Base-by-base conservation (phyloP, 2,888 invertebrate genomes). In the Coelopa pilipes region DNA sequence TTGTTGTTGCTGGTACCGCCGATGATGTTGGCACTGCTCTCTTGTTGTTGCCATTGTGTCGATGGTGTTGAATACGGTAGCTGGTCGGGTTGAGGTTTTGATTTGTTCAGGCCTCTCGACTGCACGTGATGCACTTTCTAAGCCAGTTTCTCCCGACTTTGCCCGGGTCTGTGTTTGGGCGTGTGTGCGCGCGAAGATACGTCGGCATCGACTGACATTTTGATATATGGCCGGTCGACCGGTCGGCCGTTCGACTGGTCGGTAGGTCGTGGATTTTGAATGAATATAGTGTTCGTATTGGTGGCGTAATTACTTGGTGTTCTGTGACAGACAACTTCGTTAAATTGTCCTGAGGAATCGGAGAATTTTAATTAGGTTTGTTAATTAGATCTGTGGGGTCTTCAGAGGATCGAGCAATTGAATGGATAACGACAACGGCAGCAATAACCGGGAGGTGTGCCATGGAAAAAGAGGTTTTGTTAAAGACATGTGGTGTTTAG, bases 31-130 rank as follows among this genome's bases (percentile, higher is more conserved):
- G 17, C 21, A 34, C 49, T 1, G 59, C 17, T 65, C 21, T 24
- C 46, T 11, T 21, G 68, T 59, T 60, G 67, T 5, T 72, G 59
- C 50, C 9, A 24, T 13, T 45, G 57, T 13, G 55, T 15, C 63
- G 62, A n/a, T 70, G 66, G 68, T 71, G 74, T 57, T 70, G 60
- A 74, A 74, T 74, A 74, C 71, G 67, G 74, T 71, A 74, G 74
- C 74, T 7, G 34, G 4, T 34, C 34, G 34, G 4, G 34, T 34
- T 34, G 34, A 34, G 34, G 34, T 34, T 34, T 34, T 34, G 34
- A 34, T 34, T 34, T 34, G 34, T 34, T 34, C 34, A 7, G 7
- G 2, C 34, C 34, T 34, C 34, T n/a, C 34, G 24, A 50, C 19
- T 70, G 70, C 60, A 70, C 60, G 70, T 70, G 70, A 70, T 70